Evolutionary conservation across 2,797 vertebrate genomes (phyloP).

Genomic region (Caiman crocodilus): DNA sequence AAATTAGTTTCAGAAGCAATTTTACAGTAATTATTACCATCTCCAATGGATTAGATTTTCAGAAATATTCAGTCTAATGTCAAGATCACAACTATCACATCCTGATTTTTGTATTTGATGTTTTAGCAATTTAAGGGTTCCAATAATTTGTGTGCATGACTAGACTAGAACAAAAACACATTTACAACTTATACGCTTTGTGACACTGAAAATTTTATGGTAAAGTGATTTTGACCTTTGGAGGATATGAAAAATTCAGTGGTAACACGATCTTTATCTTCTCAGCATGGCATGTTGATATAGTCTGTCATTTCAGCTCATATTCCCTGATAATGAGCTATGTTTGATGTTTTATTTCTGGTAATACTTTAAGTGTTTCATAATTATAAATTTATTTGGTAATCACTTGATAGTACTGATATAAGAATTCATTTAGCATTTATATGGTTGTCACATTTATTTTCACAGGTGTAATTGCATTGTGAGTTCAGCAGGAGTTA

Average conservation of each 20-base stretch:
- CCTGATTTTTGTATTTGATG: conserved; percentile 57
- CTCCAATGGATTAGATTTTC: conserved; percentile 70
- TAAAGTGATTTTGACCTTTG: conserved; percentile 74
- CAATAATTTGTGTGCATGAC: conserved; percentile 51
- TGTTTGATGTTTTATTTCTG: conserved; percentile 70
- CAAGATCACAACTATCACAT: conserved; percentile 50
- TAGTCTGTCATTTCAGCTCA: conserved; percentile 50
- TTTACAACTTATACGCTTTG: conserved; percentile 55
- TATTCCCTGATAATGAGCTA: conserved; percentile 51
- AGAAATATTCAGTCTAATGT: conserved; percentile 55
- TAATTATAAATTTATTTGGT: conserved; percentile 70
- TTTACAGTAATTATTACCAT: conserved; percentile 72
- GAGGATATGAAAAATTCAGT: conserved; percentile 72
- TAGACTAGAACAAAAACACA: conserved; percentile 68
- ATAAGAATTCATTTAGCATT: conserved; percentile 17
- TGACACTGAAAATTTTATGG: conserved; percentile 74
- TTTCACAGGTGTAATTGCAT: neutral
- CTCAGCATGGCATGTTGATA: conserved; percentile 39
- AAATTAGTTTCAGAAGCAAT: conserved; percentile 73
- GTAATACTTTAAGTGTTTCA: conserved; percentile 20
- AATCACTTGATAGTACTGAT: conserved; percentile 14
- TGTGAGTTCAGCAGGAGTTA: neutral
- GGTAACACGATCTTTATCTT: conserved; percentile 71
- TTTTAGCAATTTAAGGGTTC: conserved; percentile 68
- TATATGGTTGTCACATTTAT: neutral